These are phyloP conservation scores for Trididemnum miniatum DNA, from an alignment of 23 tunicate genomes.

Conservation along the genomic window DNA sequence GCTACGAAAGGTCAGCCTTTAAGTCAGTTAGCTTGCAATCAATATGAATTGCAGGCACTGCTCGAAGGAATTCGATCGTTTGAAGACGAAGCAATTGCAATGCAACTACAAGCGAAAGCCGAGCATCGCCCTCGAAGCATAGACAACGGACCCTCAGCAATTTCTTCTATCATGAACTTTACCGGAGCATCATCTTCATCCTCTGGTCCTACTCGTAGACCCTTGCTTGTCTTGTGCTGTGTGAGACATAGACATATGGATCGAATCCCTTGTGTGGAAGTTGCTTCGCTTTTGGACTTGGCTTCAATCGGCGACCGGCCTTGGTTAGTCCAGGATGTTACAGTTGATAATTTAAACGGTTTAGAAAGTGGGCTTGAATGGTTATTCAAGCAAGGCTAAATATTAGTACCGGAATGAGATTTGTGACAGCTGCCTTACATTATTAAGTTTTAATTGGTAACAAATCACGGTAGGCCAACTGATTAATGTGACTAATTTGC, in stretches of 20 bases:
- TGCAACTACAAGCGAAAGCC: background rate
- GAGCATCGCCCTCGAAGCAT: background rate
- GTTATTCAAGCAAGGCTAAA: conserved; percentile 70
- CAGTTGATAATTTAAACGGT: conserved; percentile 69
- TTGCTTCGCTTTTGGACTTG: conserved; percentile 60
- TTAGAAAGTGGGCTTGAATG: conserved; percentile 80
- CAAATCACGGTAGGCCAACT: too few relatives aligned
- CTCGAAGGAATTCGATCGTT: conserved; percentile 56
- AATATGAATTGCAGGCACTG: conserved; percentile 62
- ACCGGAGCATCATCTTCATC: background rate
- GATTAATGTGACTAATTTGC: too few relatives aligned
- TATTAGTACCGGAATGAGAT: too few relatives aligned
- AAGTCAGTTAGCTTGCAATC: conserved; percentile 51
- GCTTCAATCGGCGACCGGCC: conserved; percentile 68
- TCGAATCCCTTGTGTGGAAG: conserved; percentile 65
- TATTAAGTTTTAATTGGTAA: too few relatives aligned
- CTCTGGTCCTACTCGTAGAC: conserved; percentile 17
- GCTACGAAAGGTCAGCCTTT: conserved; percentile 57
- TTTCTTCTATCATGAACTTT: conserved; percentile 16
- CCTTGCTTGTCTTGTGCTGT: conserved; percentile 73
- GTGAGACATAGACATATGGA: background rate
- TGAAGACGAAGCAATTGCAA: background rate
- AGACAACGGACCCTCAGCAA: background rate
- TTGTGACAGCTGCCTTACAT: too few relatives aligned
- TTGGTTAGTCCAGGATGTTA: conserved; percentile 88